A percentile compares a stretch with the other conserved stretches of the same genome.
These are phyloP conservation scores for Habroteleia sp. DNA, from an alignment of 2,888 invertebrate species.

Conservation along the genomic window DNA sequence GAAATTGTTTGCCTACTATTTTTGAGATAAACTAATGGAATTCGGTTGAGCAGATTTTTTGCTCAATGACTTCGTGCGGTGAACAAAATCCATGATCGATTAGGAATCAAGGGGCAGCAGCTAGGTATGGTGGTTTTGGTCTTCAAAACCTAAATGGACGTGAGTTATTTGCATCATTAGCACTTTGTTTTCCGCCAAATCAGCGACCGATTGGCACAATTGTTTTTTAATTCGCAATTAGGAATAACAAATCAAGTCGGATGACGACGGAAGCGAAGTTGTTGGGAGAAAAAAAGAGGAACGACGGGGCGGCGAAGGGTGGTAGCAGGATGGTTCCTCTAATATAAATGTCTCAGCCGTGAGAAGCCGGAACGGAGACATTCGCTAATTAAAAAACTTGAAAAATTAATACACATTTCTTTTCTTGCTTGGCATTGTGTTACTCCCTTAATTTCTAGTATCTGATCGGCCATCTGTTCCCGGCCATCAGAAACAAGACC, in stretches of 20 bases:
- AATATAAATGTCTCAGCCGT: conserved; percentile 80
- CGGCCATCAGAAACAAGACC: conserved; percentile 63
- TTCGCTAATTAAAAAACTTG: conserved; percentile 82
- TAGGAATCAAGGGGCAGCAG: too few relatives aligned
- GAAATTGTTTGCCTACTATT: conserved; percentile 20
- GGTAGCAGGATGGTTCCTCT: conserved; percentile 72
- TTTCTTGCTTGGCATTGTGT: conserved; percentile 73
- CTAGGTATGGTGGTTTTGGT: too few relatives aligned
- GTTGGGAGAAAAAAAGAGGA: conserved; percentile 37
- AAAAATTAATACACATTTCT: conserved; percentile 82
- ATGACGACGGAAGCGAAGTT: conserved; percentile 4
- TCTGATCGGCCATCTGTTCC: conserved; percentile 81
- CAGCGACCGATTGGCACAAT: conserved; percentile 3
- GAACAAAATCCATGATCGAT: too few relatives aligned
- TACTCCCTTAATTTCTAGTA: conserved; percentile 79
- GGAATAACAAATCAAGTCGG: conserved; percentile 73
- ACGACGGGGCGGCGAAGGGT: conserved; percentile 17
- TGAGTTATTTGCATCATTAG: too few relatives aligned
- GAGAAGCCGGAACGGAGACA: conserved; percentile 79
- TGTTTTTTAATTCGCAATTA: conserved; percentile 69
- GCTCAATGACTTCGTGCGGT: too few relatives aligned
- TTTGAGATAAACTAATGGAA: conserved; percentile 14
- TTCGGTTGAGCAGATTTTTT: neutral
- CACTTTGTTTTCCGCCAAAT: too few relatives aligned
- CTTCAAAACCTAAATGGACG: too few relatives aligned